Evolutionary conservation across 2,113 vertebrate species (phyloP).

Genomic region (Asarcornis scutulata): DNA sequence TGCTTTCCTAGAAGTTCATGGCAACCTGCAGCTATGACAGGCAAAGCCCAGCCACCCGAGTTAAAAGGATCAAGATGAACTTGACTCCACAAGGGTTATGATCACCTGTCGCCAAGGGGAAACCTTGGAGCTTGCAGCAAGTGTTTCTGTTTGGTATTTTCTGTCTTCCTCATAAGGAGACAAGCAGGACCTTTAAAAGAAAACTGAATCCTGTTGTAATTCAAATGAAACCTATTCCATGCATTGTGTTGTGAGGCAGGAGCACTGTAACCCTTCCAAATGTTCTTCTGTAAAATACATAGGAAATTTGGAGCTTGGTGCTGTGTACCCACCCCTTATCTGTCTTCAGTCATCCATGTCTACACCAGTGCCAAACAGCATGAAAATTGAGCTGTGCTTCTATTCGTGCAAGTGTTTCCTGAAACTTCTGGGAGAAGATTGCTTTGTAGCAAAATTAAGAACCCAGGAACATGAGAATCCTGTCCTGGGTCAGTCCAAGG

Average conservation of each 20-base stretch:
- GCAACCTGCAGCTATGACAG: not conserved
- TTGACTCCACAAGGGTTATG: not conserved
- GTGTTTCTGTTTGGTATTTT: not conserved
- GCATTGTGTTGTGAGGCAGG: not conserved
- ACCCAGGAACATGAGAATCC: not conserved
- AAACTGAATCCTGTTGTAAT: not conserved
- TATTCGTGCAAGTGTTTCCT: not conserved
- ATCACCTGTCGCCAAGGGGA: not conserved
- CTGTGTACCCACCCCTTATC: not conserved
- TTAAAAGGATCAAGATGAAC: not conserved
- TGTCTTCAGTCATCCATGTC: not conserved
- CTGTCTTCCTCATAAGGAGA: not conserved
- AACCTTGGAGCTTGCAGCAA: not conserved
- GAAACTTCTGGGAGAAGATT: no score
- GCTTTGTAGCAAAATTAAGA: not conserved
- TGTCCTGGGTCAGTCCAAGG: not conserved
- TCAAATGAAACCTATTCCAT: not conserved
- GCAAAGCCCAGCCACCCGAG: not conserved
- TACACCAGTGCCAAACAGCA: not conserved
- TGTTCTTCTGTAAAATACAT: not conserved
- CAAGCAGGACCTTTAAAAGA: not conserved
- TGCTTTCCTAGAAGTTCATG: not conserved
- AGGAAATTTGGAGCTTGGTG: not conserved
- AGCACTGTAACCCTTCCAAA: not conserved
- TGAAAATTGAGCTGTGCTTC: rapidly evolving